A percentile compares a stretch with the other conserved stretches of the same genome.
Evolutionary conservation across 2,797 vertebrate genomes (phyloP).

Genomic region (Cyprinodon diabolis): DNA sequence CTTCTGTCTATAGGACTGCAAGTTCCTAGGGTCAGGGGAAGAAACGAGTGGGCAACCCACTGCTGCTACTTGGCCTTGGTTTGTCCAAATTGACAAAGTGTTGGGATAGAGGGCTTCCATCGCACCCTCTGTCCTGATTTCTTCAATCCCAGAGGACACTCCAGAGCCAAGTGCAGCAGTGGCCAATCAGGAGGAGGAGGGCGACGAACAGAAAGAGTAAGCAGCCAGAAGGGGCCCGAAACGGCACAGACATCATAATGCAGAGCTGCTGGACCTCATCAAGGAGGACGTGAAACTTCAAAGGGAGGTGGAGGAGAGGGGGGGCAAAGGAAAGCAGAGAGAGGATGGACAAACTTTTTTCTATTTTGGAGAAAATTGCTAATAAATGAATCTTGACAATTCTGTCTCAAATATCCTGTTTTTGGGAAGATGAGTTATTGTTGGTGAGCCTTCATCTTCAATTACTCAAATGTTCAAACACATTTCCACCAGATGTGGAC

Average conservation of each 20-base stretch:
- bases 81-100: background rate
- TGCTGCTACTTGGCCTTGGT: background rate
- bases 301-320: background rate
- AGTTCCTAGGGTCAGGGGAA: background rate
- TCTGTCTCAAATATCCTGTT: too few relatives aligned
- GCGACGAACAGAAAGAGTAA: background rate
- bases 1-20: background rate
- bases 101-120: background rate
- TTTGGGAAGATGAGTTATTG: background rate
- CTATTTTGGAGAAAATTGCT: background rate
- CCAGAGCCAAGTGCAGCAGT: background rate
- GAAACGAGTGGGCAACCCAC: background rate
- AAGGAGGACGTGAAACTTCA: too few relatives aligned
- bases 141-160: background rate
- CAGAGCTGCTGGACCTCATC: background rate
- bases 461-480: too few relatives aligned
- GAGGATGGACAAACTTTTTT: background rate
- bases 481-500: too few relatives aligned
- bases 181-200: background rate
- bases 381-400: background rate
- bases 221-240: too few relatives aligned
- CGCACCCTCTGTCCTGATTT: background rate
- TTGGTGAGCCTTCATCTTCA: too few relatives aligned
- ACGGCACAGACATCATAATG: too few relatives aligned
- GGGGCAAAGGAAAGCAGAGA: background rate